Base-by-base conservation (phyloP, 2,888 invertebrate genomes). In the Heliconius charithonia region DNA sequence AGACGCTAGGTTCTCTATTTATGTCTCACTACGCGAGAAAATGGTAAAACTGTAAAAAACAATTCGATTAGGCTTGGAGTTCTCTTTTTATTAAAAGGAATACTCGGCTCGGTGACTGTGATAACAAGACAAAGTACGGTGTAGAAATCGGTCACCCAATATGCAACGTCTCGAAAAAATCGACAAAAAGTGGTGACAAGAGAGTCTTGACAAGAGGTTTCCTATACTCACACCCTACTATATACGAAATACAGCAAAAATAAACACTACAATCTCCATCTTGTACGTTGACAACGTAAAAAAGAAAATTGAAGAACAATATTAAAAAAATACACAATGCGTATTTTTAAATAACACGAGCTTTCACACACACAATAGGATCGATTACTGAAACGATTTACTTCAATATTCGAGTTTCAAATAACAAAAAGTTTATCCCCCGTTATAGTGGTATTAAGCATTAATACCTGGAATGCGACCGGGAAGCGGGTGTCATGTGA, bases 401-500 rank as follows among this genome's bases (percentile, higher is more conserved):
- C 37, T n/a, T 67, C 37, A 37, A 67, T 67, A 37, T 37, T 67
- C 37, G 32, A n/a, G 37, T 67, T 37, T 67, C 66, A 37, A 32
- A 10, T 67, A 13, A 67, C 67, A 67, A 67, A 67, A 67, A 41
- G 25, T 67, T 41, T 25, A 67, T 56, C 16, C 16, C 67, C 67
- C 67, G 41, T n/a, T 67, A 67, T 67, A 25, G 13, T 45, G 45
- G 45, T 41, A 67, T 29, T 65, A 37, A 67, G 12, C 32, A 37
- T 25, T 56, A 71, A 27, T 73, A 74, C 73, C 19, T 41, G 73
- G 73, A 25, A 74, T 63, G 62, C 25, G 73, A 74, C 62, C 62
- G 79, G 79, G 80, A 83, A 80, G 77, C 80, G 79, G 67, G 78
- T 79, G 73, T 73, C 76, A 65, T 45, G 62, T 80, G 75, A 80